Evolutionary conservation across 2,113 vertebrate species (phyloP), one percentile per base, ranked within the genome.

Genomic region (Platichthys stellatus): DNA sequence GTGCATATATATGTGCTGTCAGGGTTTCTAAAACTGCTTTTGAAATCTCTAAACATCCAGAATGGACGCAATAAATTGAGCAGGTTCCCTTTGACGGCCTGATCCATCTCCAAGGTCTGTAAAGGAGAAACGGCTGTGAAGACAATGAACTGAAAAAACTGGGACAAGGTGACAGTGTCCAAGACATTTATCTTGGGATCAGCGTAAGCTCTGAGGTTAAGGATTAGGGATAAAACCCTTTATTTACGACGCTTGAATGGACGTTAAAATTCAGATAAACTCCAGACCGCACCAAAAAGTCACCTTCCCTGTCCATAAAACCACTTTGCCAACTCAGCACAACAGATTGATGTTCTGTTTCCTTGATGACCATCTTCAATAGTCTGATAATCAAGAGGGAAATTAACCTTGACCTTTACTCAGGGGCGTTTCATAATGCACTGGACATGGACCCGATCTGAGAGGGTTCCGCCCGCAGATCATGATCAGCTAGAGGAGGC

Each of bases 101-200:
- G 28, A 59, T 78, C 57, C 21, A 47, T 40, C 57, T 3, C 20
- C 63, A 72, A 73, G 59, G 54, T n/a, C 68, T 68, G 14, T 47
- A 67, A 80, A 53, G 67, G 38, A 63, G 69, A 62, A 80, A 75
- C 15, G 79, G 54, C 47, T 11, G 12, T 21, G 20, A 68, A 72
- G 72, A 74, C 0, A 31, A 23, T 64, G 58, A 74, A 47, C 2
- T 45, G 51, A 67, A 61, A 3, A 61, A 49, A 64, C 38, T 60
- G 43, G 21, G 26, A 62, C 74, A 83, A 63, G 72, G 81, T 73
- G 63, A 68, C 58, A 63, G 26, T 23, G 58, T 62, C 49, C 28
- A 14, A 35, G 53, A 58, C 62, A 53, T 15, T 47, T 47, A 76
- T 65, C 45, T 64, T n/a, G 40, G 64, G 64, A 59, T 79, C 35